Evolutionary conservation across 2,888 invertebrate species (phyloP).

Genomic region (Sinotaia quadrata): DNA sequence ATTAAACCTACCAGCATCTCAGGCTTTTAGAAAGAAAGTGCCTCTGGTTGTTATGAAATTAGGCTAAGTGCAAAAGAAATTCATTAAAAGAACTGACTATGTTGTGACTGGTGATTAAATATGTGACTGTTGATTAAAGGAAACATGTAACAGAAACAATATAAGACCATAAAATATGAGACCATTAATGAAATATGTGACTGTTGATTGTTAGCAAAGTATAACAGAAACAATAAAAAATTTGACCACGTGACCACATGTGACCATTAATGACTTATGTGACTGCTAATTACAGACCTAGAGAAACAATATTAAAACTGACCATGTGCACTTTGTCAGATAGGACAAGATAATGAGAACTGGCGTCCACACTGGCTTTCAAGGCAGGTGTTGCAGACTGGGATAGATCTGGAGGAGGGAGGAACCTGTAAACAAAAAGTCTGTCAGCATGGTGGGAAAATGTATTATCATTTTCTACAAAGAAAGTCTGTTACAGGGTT

Average conservation of each 20-base stretch:
- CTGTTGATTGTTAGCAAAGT: neutral
- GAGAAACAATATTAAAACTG: slow-evolving; percentile 33
- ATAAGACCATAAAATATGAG: neutral
- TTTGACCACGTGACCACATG: neutral
- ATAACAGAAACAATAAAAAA: neutral
- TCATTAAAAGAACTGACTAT: no score
- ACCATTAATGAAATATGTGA: neutral
- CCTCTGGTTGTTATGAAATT: no score
- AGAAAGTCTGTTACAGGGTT: no score
- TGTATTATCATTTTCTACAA: no score
- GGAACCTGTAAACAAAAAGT: slow-evolving; percentile 46
- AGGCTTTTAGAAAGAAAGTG: no score
- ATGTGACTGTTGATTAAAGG: no score
- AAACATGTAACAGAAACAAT: neutral
- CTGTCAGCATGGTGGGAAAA: no score
- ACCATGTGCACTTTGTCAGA: slow-evolving; percentile 89
- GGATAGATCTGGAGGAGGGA: slow-evolving; percentile 47
- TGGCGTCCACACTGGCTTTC: slow-evolving; percentile 87
- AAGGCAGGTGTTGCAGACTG: slow-evolving; percentile 74
- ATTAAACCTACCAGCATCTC: no score
- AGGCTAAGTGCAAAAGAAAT: no score
- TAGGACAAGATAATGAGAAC: slow-evolving; percentile 87
- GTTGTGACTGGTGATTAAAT: no score
- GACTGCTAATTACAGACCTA: neutral
- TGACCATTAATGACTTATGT: neutral